Evolutionary conservation across 2,888 invertebrate species (phyloP).

Genomic region (Amblyjoppa fuscipennis): DNA sequence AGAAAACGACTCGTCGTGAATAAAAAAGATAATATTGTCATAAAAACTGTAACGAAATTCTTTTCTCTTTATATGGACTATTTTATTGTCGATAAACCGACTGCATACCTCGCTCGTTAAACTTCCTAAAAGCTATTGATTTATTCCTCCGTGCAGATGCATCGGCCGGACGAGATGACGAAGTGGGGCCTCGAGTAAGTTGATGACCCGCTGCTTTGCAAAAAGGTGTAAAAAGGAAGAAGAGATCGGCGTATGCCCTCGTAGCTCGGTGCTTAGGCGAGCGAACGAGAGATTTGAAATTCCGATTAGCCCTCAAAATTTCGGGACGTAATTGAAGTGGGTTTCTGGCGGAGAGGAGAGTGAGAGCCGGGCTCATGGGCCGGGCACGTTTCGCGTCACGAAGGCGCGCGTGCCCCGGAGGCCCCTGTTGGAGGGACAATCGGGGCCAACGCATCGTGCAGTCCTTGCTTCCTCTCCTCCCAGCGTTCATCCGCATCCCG

Average conservation of each 20-base stretch:
- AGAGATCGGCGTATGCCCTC: conserved; percentile 43
- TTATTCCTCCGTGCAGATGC: conserved; percentile 33
- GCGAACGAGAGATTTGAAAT: conserved; percentile 62
- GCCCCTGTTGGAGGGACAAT: conserved; percentile 55
- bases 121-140: conserved; percentile 32
- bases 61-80: background rate
- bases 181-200: conserved; percentile 19
- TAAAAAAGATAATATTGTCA: background rate
- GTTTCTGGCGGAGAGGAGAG: conserved; percentile 41
- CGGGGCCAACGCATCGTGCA: conserved; percentile 50
- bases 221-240: conserved; percentile 17
- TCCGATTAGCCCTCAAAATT: conserved; percentile 65
- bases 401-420: conserved; percentile 66
- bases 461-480: conserved; percentile 51
- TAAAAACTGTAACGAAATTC: background rate
- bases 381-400: conserved; percentile 54
- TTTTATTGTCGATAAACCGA: background rate
- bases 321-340: conserved; percentile 66
- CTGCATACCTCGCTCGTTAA: background rate
- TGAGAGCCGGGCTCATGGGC: conserved; percentile 13
- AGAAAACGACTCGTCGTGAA: background rate
- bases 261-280: conserved; percentile 60
- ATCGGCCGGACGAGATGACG: conserved; percentile 6
- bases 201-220: conserved; percentile 33
- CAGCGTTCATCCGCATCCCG: conserved; percentile 6